Evolutionary conservation across 2,113 vertebrate species (phyloP).

Genomic region (Pterocles gutturalis): DNA sequence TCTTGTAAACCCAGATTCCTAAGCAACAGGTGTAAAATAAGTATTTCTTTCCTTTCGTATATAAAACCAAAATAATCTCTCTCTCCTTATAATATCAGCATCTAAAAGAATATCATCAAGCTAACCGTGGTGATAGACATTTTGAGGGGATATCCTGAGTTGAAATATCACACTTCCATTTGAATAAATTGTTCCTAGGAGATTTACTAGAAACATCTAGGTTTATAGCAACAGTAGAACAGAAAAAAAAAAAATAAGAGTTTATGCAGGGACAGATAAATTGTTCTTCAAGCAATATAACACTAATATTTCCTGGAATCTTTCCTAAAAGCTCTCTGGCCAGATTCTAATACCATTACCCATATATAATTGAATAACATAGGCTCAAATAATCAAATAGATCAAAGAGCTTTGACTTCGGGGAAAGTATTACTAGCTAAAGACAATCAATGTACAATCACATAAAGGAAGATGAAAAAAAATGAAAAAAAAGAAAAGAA

Average conservation of each 20-base stretch:
- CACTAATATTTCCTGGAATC: background rate
- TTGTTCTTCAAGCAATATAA: background rate
- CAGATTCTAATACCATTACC: background rate
- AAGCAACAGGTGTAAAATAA: background rate
- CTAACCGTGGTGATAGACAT: background rate
- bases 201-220: background rate
- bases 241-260: background rate
- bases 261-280: background rate
- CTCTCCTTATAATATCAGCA: background rate
- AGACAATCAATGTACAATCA: background rate
- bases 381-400: background rate
- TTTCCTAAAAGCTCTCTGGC: background rate
- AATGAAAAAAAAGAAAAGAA: background rate
- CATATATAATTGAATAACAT: background rate
- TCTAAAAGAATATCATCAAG: background rate
- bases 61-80: background rate
- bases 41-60: background rate
- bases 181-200: background rate
- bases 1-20: background rate
- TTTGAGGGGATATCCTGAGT: background rate
- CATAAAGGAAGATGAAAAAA: background rate
- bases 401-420: background rate
- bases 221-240: background rate
- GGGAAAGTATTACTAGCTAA: background rate
- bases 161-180: background rate